Evolutionary conservation across 2,888 invertebrate genomes (phyloP).

Genomic region (Acholoe squamosa): DNA sequence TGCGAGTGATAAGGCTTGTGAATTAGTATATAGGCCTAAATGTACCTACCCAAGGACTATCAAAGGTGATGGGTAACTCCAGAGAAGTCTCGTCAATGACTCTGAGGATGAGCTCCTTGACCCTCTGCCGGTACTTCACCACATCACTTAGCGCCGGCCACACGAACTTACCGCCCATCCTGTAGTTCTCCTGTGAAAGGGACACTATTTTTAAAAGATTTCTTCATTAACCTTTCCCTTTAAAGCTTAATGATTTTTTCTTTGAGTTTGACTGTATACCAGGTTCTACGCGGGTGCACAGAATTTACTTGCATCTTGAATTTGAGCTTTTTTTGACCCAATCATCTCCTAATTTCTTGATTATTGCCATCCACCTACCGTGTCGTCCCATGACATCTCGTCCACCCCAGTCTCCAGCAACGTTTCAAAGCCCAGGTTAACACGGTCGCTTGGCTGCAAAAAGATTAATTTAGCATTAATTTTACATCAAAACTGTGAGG

Average conservation of each 20-base stretch:
- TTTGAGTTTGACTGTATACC: too few relatives aligned
- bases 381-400: slow-evolving; percentile 83
- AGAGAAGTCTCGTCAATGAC: slow-evolving; percentile 79
- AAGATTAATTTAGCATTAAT: too few relatives aligned
- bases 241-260: too few relatives aligned
- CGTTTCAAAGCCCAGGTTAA: slow-evolving; percentile 79
- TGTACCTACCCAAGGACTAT: slow-evolving; percentile 79
- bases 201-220: too few relatives aligned
- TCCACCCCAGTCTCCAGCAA: slow-evolving; percentile 83
- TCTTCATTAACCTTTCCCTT: too few relatives aligned
- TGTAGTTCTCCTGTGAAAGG: slow-evolving; percentile 78
- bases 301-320: too few relatives aligned
- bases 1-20: too few relatives aligned
- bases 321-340: too few relatives aligned
- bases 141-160: slow-evolving; percentile 79
- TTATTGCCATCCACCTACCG: slow-evolving; percentile 82
- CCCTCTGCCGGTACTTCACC: slow-evolving; percentile 78
- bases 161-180: slow-evolving; percentile 80
- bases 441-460: slow-evolving; percentile 73
- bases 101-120: slow-evolving; percentile 76
- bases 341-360: too few relatives aligned
- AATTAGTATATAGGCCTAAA: too few relatives aligned
- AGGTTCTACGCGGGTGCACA: too few relatives aligned
- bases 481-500: too few relatives aligned
- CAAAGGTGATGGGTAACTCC: slow-evolving; percentile 79